Conservation (phyloP, 2,113 vertebrate genomes). For the Falcunculus frontatus region DNA sequence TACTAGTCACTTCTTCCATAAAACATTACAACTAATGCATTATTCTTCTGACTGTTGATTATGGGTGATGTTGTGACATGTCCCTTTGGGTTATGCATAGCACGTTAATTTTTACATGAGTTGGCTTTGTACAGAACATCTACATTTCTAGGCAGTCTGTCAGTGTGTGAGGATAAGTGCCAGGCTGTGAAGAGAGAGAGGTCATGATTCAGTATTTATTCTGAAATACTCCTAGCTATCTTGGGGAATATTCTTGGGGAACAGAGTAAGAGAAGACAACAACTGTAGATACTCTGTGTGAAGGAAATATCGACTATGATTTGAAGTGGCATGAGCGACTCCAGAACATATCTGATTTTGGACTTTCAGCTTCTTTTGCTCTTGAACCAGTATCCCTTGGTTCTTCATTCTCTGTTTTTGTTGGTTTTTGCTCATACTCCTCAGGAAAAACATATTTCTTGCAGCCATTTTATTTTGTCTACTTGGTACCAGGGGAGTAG, state of each 20-base stretch:
- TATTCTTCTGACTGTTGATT: neutral
- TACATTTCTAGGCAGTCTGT: neutral
- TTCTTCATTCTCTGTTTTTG: neutral
- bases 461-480: neutral
- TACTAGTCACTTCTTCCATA: neutral
- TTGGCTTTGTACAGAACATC: neutral
- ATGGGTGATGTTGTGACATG: neutral
- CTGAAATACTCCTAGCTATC: neutral
- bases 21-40: constrained; percentile 2
- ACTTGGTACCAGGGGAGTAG: neutral
- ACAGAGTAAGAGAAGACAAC: neutral
- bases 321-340: neutral
- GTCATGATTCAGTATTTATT: neutral
- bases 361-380: neutral
- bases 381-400: neutral
- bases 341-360: neutral
- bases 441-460: neutral
- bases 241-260: neutral
- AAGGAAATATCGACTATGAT: neutral
- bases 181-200: neutral
- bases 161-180: neutral
- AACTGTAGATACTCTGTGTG: neutral
- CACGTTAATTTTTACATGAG: neutral
- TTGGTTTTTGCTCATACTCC: neutral
- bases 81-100: neutral